phyloP scores from a whole-genome alignment of 2,797 vertebrate species.

The Cephalopachus bancanus region DNA sequence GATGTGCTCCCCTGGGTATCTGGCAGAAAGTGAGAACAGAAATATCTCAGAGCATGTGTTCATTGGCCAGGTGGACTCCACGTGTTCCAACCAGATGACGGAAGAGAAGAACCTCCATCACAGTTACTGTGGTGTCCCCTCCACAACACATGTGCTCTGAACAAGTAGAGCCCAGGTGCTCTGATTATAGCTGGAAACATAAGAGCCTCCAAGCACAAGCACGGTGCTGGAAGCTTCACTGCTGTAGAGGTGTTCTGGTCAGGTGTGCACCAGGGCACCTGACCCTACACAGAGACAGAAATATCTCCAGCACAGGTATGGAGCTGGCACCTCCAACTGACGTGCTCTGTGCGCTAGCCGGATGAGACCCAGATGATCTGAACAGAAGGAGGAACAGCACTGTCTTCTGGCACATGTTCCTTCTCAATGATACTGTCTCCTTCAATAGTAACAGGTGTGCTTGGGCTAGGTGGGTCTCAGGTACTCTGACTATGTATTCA shows the following conservation, averaged over 20 bases:
- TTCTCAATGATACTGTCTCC: background rate
- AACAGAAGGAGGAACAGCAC: background rate
- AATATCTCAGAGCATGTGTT: conserved; percentile 80
- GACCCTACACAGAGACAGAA: background rate
- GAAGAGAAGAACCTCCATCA: background rate
- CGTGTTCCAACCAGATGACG: too few relatives aligned
- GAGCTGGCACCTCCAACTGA: background rate
- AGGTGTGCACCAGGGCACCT: background rate
- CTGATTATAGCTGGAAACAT: background rate
- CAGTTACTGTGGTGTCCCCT: too few relatives aligned
- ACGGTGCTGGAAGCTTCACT: background rate
- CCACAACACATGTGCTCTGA: too few relatives aligned
- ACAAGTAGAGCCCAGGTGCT: background rate
- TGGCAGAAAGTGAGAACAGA: background rate
- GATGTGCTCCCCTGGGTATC: background rate
- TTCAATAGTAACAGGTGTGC: background rate
- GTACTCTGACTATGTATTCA: background rate
- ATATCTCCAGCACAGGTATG: too few relatives aligned
- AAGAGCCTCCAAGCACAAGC: background rate
- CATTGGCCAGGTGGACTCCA: background rate
- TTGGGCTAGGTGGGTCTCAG: background rate
- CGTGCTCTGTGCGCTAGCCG: background rate
- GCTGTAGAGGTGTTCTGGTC: background rate
- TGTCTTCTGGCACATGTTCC: background rate
- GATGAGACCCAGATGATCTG: conserved; percentile 78